Conservation (phyloP, 2,888 invertebrate species). For the Melanostoma mellinum region DNA sequence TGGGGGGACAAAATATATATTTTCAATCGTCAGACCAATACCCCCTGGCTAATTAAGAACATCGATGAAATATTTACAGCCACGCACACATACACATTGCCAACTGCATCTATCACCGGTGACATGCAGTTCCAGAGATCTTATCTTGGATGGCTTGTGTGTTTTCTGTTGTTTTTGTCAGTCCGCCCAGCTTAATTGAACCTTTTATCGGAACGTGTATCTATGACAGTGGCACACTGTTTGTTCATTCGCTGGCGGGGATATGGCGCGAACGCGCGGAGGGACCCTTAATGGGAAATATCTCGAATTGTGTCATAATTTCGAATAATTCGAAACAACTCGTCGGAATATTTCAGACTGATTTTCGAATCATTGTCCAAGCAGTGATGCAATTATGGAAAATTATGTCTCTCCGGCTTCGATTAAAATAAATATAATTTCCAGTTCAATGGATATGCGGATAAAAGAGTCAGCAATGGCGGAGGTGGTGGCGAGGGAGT, state of each 20-base stretch:
- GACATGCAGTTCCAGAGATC: conserved; percentile 34
- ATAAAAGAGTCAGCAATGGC: too few relatives aligned
- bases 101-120: conserved; percentile 14
- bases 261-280: neutral
- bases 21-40: conserved; percentile 38
- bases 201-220: conserved; percentile 61
- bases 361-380: conserved; percentile 42
- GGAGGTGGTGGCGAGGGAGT: too few relatives aligned
- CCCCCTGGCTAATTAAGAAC: conserved; percentile 64
- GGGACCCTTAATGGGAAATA: conserved; percentile 38
- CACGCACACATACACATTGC: neutral
- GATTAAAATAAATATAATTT: conserved; percentile 46
- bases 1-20: neutral
- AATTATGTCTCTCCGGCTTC: conserved; percentile 27
- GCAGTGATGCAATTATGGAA: conserved; percentile 53
- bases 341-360: conserved; percentile 24
- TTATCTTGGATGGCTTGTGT: conserved; percentile 35
- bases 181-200: conserved; percentile 46
- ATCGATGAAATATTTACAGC: conserved; percentile 60
- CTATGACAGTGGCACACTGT: conserved; percentile 37
- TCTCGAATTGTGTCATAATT: conserved; percentile 53
- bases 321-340: conserved; percentile 29
- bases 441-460: conserved; percentile 46
- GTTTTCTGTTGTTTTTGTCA: conserved; percentile 8
- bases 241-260: conserved; percentile 29